Conservation (phyloP, 2,113 vertebrate genomes). For the Gopherus flavomarginatus region DNA sequence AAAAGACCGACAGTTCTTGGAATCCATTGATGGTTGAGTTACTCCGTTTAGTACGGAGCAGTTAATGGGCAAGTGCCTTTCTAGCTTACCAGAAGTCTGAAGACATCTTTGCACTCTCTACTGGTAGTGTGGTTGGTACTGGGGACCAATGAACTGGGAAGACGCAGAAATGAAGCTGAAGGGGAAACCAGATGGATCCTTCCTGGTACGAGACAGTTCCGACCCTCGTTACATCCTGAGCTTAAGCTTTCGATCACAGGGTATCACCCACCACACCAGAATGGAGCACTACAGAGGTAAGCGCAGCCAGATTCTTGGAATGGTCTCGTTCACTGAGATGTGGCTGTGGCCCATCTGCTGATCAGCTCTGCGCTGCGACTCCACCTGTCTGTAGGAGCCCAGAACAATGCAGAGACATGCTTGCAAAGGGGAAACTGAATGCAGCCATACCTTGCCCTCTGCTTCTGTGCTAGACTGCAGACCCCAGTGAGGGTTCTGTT, state of each 20-base stretch:
- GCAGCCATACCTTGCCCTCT: not conserved
- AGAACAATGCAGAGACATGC: not conserved
- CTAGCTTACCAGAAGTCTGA: not conserved
- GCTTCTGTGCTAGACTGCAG: not conserved
- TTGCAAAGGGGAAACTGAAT: not conserved
- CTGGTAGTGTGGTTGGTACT: constrained; percentile 94
- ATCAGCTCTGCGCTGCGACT: too few species aligned
- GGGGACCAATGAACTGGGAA: constrained; percentile 98
- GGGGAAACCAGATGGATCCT: constrained; percentile 94
- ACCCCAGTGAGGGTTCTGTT: fast-evolving
- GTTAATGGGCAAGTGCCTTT: not conserved
- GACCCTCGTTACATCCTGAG: constrained; percentile 97
- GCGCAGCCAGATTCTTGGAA: not conserved
- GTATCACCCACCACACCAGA: constrained; percentile 94
- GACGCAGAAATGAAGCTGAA: constrained; percentile 98
- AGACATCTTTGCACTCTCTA: not conserved
- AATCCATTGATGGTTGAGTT: not conserved
- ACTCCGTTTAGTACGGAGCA: not conserved
- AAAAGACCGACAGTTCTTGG: not conserved
- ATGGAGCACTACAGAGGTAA: constrained; percentile 96
- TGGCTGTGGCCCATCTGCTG: not conserved
- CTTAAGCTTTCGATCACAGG: constrained; percentile 96
- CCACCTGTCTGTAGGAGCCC: not conserved
- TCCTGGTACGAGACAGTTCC: constrained; percentile 96
- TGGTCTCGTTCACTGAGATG: not conserved